A percentile compares a stretch with the other conserved stretches of the same genome.
These are phyloP conservation scores for Luidia sarsii DNA, from an alignment of 53 echinoderm and acorn worm genomes.

Conservation along the genomic window DNA sequence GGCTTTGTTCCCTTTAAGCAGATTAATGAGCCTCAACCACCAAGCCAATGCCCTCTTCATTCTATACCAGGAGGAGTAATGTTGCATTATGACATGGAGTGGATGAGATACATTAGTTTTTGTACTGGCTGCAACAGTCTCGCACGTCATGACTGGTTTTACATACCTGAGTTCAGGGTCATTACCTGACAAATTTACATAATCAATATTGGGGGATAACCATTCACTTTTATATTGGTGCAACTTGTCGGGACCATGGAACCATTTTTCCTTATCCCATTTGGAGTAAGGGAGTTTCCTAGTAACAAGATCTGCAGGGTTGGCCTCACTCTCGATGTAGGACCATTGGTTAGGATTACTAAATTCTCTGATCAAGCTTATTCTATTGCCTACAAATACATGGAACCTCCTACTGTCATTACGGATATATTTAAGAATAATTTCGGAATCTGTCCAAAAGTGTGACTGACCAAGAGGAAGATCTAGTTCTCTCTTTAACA, in stretches of 20 bases:
- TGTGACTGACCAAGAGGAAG: too few species aligned
- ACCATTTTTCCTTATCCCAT: neutral
- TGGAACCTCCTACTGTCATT: neutral
- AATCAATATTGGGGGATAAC: neutral
- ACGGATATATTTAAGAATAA: too few species aligned
- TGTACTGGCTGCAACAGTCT: too few species aligned
- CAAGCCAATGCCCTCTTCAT: too few species aligned
- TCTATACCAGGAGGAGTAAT: too few species aligned
- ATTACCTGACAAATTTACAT: neutral
- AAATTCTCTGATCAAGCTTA: neutral
- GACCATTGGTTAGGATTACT: neutral
- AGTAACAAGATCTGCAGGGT: neutral
- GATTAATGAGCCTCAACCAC: slow-evolving; percentile 7
- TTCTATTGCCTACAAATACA: slow-evolving; percentile 9
- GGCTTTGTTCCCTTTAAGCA: neutral
- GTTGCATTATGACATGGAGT: neutral
- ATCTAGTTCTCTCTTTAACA: too few species aligned
- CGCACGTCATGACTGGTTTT: too few species aligned
- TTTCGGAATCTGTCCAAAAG: too few species aligned
- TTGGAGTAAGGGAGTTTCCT: neutral
- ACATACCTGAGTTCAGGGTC: neutral
- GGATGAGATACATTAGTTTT: neutral
- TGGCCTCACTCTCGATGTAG: neutral
- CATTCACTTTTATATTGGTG: neutral
- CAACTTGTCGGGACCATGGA: neutral